Evolutionary conservation across 1,140 invertebrate genomes (phyloP).

Genomic region (Drosophila pseudoananassae): DNA sequence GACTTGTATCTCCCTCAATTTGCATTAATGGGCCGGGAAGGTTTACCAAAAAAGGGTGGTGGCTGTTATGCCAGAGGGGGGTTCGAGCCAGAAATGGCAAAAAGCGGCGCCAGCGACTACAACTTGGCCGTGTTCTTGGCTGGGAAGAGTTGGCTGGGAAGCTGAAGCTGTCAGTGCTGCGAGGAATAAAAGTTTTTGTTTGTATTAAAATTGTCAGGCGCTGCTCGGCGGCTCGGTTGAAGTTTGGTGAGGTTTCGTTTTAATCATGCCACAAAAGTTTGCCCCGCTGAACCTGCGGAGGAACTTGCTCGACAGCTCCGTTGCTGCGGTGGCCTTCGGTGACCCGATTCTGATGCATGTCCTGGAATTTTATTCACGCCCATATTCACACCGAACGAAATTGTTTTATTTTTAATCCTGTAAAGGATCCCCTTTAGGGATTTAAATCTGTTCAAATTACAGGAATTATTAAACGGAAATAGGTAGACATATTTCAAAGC

Average conservation of each 20-base stretch:
- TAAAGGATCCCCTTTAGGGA: not conserved
- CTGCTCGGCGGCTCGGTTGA: conserved; percentile 7
- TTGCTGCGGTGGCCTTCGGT: not conserved
- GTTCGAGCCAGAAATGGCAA: not conserved
- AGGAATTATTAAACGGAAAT: no score
- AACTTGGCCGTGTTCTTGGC: conserved; percentile 46
- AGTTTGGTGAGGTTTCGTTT: conserved; percentile 58
- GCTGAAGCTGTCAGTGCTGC: conserved; percentile 14
- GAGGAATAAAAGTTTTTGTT: conserved; percentile 37
- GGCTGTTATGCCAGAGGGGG: no score
- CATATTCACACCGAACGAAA: not conserved
- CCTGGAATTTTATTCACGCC: conserved; percentile 13
- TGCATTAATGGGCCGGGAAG: conserved; percentile 39
- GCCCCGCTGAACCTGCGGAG: conserved; percentile 16
- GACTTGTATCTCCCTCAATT: conserved; percentile 39
- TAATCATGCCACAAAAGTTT: conserved; percentile 67
- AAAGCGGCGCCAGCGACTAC: conserved; percentile 44
- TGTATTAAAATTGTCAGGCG: conserved; percentile 74
- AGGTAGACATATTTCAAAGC: no score
- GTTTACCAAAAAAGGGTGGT: not conserved
- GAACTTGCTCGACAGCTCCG: conserved; percentile 22
- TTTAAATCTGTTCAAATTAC: not conserved
- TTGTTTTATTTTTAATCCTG: not conserved
- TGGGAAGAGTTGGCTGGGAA: not conserved
- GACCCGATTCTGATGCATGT: conserved; percentile 22